Base-by-base conservation (phyloP, 2,113 vertebrate genomes). In the Anolis carolinensis region DNA sequence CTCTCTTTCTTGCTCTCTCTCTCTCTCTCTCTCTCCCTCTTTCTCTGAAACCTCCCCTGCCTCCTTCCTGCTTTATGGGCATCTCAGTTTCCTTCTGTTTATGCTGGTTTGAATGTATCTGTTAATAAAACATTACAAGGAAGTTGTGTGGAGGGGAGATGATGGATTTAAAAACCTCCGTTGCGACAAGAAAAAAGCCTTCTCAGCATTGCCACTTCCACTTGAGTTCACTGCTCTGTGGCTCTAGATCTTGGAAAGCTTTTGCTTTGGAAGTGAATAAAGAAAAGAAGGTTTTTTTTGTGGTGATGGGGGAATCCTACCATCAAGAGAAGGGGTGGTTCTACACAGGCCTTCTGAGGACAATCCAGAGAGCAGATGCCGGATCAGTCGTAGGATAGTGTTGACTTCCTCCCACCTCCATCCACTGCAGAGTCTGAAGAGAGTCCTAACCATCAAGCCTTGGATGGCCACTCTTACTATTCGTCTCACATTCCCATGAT, bases 81-180 rank as follows among this genome's bases (percentile, higher is more conserved):
- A 90, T 89, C 91, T 93, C 30, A 0, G 65, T 90, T 86, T 78
- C 68, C 44, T 16, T 50, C 73, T 93, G 90, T 90, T 93, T 91
- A 93, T 90, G 84, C 90, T 84, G 62, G 62, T 89, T 92, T 87
- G 36, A 74, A 18, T n/a, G 89, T 90, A 44, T 81, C 67, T 18
- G 81, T 94, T 93, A 94, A 93, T 92, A 93, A 95, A 93, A 91
- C 85, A 90, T 94, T 92, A 87, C 75, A 89, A 32, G 82, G 82
- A 92, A 91, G 88, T 89, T 91, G 86, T 89, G 87, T 89, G 87
- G 65, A 86, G 65, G 89, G 21, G 81, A 92, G 34, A 90, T 83
- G 92, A 52, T 84, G 83, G 83, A 84, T 67, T 82, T 67, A 89
- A 91, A 93, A 93, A 91, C 90, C 89, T 93, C 91, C 76, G 67